A percentile compares a stretch with the other conserved stretches of the same genome.
phyloP scores from a whole-genome alignment of 1,140 invertebrate species.

The Cotesia chilonis region DNA sequence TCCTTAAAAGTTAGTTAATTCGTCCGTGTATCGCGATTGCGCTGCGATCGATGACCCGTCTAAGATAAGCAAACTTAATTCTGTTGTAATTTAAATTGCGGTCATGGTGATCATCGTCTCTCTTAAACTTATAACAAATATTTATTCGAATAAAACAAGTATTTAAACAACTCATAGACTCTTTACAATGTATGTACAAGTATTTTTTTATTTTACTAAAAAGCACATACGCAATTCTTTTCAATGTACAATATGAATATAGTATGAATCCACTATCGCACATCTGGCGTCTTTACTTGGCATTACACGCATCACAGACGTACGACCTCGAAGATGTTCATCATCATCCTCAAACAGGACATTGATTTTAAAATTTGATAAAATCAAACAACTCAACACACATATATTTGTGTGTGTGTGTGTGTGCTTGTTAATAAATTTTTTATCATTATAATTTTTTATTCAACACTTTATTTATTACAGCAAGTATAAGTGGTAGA shows the following conservation, averaged over 20 bases:
- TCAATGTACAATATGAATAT: no score
- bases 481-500: no score
- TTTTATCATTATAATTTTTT: no score
- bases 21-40: background rate
- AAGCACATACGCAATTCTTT: no score
- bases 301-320: no score
- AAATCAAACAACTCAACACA: background rate
- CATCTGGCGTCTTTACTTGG: no score
- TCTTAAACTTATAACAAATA: background rate
- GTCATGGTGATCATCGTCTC: conserved; percentile 29
- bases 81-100: conserved; percentile 37
- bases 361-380: conserved; percentile 9
- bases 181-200: no score
- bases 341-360: background rate
- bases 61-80: conserved; percentile 22
- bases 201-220: no score
- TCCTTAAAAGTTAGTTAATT: no score
- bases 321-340: conserved; percentile 6
- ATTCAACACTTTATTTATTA: no score
- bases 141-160: background rate
- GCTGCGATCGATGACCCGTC: conserved; percentile 31
- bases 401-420: no score
- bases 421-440: background rate
- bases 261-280: no score
- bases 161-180: background rate